These are phyloP conservation scores for Delichon dasypus DNA, from an alignment of 2,797 vertebrate genomes.

Conservation along the genomic window DNA sequence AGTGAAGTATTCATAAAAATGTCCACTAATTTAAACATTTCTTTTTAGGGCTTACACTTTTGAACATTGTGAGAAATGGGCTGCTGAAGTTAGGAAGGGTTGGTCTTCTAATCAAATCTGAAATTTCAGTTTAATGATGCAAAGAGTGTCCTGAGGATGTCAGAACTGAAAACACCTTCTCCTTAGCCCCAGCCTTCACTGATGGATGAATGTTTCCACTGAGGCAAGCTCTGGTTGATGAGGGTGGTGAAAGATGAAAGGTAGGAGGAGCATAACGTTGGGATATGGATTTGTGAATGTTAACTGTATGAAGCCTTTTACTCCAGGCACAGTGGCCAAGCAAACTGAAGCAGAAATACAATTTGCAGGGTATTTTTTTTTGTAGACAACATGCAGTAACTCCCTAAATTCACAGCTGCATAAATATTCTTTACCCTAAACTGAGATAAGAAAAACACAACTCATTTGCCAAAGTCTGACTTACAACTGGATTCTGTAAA, in stretches of 20 bases:
- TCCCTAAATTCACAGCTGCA: background rate
- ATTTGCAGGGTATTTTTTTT: background rate
- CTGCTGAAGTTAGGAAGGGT: background rate
- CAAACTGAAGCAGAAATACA: background rate
- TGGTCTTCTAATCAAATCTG: background rate
- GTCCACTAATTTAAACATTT: background rate
- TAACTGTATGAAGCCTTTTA: background rate
- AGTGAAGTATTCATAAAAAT: background rate
- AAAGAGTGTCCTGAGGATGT: background rate
- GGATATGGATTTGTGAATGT: background rate
- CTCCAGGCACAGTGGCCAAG: background rate
- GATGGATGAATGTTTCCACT: background rate
- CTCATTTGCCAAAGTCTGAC: background rate
- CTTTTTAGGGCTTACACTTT: background rate
- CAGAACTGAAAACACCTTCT: background rate
- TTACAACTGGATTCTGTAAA: background rate
- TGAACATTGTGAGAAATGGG: background rate
- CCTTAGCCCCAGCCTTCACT: background rate
- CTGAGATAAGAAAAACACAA: background rate
- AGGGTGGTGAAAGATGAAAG: background rate
- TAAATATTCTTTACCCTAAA: background rate
- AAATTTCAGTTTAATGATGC: background rate
- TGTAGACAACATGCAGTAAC: background rate
- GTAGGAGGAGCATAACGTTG: background rate
- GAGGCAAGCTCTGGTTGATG: background rate